Percentiles rank a stretch among this genome's conserved stretches.
Conservation (phyloP, 2,888 invertebrate genomes). For the Xanthorhoe designata region DNA sequence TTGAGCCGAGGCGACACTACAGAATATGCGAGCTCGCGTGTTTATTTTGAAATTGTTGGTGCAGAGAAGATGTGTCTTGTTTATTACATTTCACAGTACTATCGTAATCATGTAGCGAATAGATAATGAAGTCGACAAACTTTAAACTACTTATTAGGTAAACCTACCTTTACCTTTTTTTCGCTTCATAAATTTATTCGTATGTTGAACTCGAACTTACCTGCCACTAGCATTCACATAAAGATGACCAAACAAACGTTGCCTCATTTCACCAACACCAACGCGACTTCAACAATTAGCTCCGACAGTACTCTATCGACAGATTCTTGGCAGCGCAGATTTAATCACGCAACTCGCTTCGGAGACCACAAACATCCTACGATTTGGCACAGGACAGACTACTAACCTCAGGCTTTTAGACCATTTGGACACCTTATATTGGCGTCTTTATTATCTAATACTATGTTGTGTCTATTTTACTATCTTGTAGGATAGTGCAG, state of each 20-base stretch:
- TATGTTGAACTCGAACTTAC: too few relatives aligned
- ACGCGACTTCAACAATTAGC: conserved; percentile 6
- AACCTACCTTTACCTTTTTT: too few relatives aligned
- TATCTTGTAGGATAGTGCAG: too few relatives aligned
- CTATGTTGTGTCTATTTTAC: too few relatives aligned
- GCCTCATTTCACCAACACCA: background rate
- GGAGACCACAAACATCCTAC: conserved; percentile 30
- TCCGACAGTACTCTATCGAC: conserved; percentile 25
- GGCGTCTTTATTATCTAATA: too few relatives aligned
- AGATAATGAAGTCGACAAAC: background rate
- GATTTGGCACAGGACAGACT: conserved; percentile 22
- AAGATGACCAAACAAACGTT: background rate
- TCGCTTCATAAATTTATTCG: too few relatives aligned
- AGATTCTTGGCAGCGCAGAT: conserved; percentile 34
- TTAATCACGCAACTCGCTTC: conserved; percentile 31
- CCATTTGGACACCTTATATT: background rate
- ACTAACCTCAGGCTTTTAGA: background rate
- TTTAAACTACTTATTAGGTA: too few relatives aligned
- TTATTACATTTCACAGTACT: conserved; percentile 1
- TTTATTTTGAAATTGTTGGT: conserved; percentile 41
- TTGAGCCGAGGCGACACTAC: conserved; percentile 44
- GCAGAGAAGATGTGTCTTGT: conserved; percentile 8
- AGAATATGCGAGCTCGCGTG: conserved; percentile 35
- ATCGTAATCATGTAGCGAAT: background rate
- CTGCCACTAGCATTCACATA: background rate